A percentile compares a stretch with the other conserved stretches of the same genome.
phyloP scores from a whole-genome alignment of 2,113 vertebrate genomes.

The Limnothrissa miodon region DNA sequence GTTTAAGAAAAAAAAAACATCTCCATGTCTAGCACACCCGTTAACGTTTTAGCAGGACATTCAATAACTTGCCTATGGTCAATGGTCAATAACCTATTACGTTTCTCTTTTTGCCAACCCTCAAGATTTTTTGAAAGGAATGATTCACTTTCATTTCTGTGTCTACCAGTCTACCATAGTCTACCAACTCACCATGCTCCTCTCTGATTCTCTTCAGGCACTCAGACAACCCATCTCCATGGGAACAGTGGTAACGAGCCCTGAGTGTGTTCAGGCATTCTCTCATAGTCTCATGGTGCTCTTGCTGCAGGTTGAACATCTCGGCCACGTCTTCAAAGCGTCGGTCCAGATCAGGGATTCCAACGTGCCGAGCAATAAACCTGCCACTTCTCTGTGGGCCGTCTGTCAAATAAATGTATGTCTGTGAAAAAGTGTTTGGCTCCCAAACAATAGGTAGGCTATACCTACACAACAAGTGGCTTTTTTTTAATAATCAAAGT shows the following conservation, averaged over 20 bases:
- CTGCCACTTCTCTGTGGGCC: constrained; percentile 34
- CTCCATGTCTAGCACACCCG: too few species aligned
- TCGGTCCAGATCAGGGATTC: constrained; percentile 54
- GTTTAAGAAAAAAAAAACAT: not conserved
- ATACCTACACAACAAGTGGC: too few species aligned
- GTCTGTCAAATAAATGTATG: constrained; percentile 30
- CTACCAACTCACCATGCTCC: constrained; percentile 60
- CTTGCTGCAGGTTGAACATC: constrained; percentile 68
- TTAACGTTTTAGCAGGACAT: not conserved
- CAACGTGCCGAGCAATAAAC: constrained; percentile 58
- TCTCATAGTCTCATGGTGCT: constrained; percentile 58
- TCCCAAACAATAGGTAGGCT: too few species aligned
- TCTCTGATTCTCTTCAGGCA: constrained; percentile 56
- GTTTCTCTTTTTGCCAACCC: too few species aligned
- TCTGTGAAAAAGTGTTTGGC: too few species aligned
- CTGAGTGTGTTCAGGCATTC: constrained; percentile 51
- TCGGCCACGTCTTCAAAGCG: constrained; percentile 58
- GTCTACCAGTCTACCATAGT: not conserved
- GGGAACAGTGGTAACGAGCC: constrained; percentile 43
- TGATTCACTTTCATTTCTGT: not conserved
- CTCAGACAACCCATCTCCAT: constrained; percentile 38
- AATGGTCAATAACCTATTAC: too few species aligned
- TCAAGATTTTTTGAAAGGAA: too few species aligned
- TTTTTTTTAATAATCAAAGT: too few species aligned
- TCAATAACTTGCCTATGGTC: too few species aligned